Conservation (phyloP, 2,113 vertebrate species). For the Gavialis gangeticus region DNA sequence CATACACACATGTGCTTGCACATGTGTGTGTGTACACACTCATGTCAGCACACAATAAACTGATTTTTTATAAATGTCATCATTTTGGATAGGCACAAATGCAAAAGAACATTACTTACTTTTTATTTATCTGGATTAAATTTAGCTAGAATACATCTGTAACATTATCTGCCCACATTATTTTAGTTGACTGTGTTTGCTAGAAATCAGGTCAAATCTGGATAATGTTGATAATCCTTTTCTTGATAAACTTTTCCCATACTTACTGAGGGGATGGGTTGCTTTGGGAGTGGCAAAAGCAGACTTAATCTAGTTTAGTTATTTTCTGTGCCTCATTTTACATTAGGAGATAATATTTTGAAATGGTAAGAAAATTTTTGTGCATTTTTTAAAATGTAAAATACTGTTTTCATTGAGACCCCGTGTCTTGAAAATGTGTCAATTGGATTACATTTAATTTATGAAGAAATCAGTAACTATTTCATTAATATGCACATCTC, state of each 20-base stretch:
- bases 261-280: neutral
- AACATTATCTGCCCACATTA: neutral
- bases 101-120: neutral
- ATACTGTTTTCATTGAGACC: neutral
- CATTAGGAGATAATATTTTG: rapidly evolving
- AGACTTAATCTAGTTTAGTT: neutral
- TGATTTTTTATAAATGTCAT: neutral
- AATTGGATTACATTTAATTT: no score
- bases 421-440: no score
- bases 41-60: rapidly evolving
- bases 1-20: neutral
- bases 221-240: neutral
- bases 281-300: neutral
- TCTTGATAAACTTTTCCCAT: neutral
- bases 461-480: no score
- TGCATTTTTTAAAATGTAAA: neutral
- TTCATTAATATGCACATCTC: no score
- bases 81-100: neutral
- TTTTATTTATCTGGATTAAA: neutral
- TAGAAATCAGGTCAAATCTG: neutral
- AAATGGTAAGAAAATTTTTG: neutral
- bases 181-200: neutral
- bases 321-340: neutral
- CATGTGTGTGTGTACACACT: neutral
- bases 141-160: neutral